These are phyloP conservation scores for Muntiacus reevesi DNA, from an alignment of 2,113 vertebrate genomes.

Conservation along the genomic window DNA sequence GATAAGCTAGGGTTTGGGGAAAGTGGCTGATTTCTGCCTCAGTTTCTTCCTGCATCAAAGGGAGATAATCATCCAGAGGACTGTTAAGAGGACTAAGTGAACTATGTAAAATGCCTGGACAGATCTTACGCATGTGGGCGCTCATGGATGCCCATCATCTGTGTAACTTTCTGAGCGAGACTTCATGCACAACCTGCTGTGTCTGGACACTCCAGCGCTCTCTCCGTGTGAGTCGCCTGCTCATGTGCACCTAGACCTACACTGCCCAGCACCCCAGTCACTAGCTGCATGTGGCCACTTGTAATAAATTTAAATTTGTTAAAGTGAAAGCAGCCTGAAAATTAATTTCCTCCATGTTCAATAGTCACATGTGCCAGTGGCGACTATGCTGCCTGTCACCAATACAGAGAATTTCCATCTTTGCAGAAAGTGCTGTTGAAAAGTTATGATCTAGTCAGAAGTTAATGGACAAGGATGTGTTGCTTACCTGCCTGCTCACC, in stretches of 20 bases:
- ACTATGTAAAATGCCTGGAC: background rate
- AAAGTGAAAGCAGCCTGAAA: background rate
- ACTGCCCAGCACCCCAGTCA: rapidly evolving
- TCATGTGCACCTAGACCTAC: rapidly evolving
- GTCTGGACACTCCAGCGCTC: rapidly evolving
- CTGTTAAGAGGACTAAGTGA: background rate
- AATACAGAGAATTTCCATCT: rapidly evolving
- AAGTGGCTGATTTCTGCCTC: background rate
- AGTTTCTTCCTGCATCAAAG: background rate
- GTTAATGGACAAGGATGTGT: rapidly evolving
- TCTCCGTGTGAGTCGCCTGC: rapidly evolving
- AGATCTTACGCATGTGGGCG: rapidly evolving
- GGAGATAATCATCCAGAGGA: background rate
- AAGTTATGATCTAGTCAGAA: rapidly evolving
- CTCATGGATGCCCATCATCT: rapidly evolving
- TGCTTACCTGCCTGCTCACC: background rate
- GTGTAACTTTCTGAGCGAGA: too few relatives aligned
- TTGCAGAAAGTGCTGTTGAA: background rate
- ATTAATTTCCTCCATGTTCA: background rate
- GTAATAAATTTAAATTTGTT: background rate
- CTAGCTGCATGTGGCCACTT: background rate
- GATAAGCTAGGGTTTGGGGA: rapidly evolving
- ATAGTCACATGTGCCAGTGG: background rate
- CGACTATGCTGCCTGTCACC: rapidly evolving
- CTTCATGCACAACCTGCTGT: rapidly evolving